Base-by-base conservation (phyloP, 2,113 vertebrate genomes). In the Embiotoca jacksoni region DNA sequence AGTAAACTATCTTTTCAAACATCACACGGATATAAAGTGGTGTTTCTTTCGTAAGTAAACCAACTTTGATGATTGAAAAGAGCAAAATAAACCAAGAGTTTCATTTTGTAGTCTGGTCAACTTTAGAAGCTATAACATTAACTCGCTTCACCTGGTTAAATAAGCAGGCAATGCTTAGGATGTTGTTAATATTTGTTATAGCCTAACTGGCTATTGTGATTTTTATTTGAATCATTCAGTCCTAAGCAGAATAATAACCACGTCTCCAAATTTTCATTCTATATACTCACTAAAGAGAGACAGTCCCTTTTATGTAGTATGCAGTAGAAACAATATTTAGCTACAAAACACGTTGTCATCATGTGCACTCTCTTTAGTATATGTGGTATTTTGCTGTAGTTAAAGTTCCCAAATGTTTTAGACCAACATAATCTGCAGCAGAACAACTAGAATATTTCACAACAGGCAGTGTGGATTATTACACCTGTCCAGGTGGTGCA, bases 371-470 rank as follows among this genome's bases (percentile, higher is more conserved):
- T 9, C 7, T 46, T 46, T 52, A n/a, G 5, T 44, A 0, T 13
- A 23, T 67, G 50, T 46, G 31, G 39, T 41, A 41, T 50, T 78
- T 71, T 50, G 23, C 47, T n/a, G 16, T 2, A 3, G 30, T 49
- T 60, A 2, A 9, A 54, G 2, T 62, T 60, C 71, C 30, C 11
- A 52, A 72, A 78, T 39, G 50, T 59, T 76, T 14, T 56, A 5
- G 15, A 52, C 30, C 16, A 33, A 2, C 64, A 52, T 50, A 56
- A 69, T 55, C 41, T 31, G 66, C n/a, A 44, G 36, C 23, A 57
- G 15, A 49, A 66, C 66, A 69, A 68, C 3, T 55, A 64, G 5
- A 67, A 79, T 74, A 81, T 72, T 75, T 85, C 54, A 78, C 52
- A 69, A 46, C 2, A 61, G 47, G 31, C 60, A 69, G n/a, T 63